A percentile compares a stretch with the other conserved stretches of the same genome.
Evolutionary conservation across 2,797 vertebrate genomes (phyloP).

Genomic region (Lepus townsendii): DNA sequence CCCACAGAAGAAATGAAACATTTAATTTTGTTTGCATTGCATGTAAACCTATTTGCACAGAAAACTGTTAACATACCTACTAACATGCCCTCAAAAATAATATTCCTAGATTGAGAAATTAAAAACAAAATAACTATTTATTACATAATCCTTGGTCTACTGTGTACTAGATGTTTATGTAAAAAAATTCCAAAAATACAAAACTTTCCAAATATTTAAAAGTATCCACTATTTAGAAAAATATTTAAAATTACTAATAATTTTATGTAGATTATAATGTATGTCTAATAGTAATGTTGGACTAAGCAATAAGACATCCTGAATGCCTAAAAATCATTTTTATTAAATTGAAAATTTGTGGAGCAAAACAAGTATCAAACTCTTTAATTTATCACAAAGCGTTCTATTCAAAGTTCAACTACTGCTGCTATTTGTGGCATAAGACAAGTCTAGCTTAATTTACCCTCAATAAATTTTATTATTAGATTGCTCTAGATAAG

Average conservation of each 20-base stretch:
- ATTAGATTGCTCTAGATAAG: not conserved
- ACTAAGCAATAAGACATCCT: not conserved
- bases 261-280: not conserved
- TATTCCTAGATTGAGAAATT: not conserved
- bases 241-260: not conserved
- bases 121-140: not conserved
- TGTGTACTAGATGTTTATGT: not conserved
- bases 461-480: not conserved
- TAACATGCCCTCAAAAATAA: not conserved
- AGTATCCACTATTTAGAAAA: not conserved
- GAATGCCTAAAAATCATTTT: not conserved
- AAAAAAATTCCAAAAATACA: not conserved
- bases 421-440: not conserved
- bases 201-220: not conserved
- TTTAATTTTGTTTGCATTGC: not conserved
- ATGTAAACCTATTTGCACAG: not conserved
- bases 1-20: not conserved
- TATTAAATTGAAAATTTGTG: not conserved
- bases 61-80: not conserved
- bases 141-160: not conserved
- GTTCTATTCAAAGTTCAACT: not conserved
- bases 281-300: not conserved
- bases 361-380: not conserved
- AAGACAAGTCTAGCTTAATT: not conserved
- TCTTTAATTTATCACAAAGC: not conserved